A percentile compares a stretch with the other conserved stretches of the same genome.
These are phyloP conservation scores for Pachycephala philippinensis DNA, from an alignment of 2,113 vertebrate genomes.

Conservation along the genomic window DNA sequence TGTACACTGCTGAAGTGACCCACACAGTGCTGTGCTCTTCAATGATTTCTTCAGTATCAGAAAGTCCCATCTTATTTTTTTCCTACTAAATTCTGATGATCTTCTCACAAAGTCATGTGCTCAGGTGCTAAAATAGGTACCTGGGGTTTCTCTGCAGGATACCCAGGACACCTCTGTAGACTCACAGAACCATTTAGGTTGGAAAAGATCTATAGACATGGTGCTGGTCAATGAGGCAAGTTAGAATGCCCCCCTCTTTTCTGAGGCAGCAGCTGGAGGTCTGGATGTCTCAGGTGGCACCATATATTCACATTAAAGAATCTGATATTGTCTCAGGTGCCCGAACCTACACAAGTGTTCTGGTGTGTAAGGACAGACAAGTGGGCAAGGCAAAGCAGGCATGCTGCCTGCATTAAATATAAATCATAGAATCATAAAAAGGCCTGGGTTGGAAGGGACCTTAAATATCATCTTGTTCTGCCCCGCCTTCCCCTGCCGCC, in stretches of 20 bases:
- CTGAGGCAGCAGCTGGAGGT: background rate
- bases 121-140: background rate
- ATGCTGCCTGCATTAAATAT: background rate
- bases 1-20: background rate
- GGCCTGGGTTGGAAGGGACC: background rate
- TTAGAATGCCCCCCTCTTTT: background rate
- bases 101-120: background rate
- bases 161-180: background rate
- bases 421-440: background rate
- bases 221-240: background rate
- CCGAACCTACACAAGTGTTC: background rate
- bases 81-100: background rate
- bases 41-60: background rate
- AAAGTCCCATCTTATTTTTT: background rate
- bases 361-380: background rate
- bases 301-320: background rate
- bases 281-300: background rate
- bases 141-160: background rate
- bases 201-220: background rate
- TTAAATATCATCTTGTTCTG: background rate
- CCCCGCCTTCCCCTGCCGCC: no score
- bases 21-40: background rate
- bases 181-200: background rate
- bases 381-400: background rate
- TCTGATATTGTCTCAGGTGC: background rate